Evolutionary conservation across 2,797 vertebrate species (phyloP), one percentile per base, ranked within the genome.

Genomic region (Australoheros facetus): DNA sequence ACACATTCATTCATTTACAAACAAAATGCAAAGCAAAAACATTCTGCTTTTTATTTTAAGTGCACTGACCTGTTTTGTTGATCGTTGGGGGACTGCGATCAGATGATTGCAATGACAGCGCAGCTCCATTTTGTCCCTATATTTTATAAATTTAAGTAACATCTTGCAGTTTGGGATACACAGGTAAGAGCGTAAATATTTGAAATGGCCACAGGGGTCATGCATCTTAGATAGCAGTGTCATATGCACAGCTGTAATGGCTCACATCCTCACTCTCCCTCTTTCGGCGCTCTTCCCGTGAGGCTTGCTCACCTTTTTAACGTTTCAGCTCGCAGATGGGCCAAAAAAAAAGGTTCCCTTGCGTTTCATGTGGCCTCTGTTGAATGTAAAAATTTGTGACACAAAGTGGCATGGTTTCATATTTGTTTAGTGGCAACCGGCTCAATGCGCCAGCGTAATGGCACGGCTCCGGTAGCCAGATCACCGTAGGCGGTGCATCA

Each of bases 371-470:
- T 87, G 88, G 89, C 86, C 91, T 72, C 78, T 87, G 92, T 94
- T 94, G 93, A 95, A 96, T 92, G 81, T 95, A 93, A 96, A 91
- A 95, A 92, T 84, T 83, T 94, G 92, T 94, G 94, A 96, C 95
- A 95, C 92, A 95, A 95, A 95, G 95, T 95, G 95, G 91, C 81
- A 74, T 45, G 71, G 83, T 93, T 95, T 95, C 93, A 95, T 94
- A 94, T 94, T 94, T 93, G 93, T 90, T 95, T 94, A 94, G 93
- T 84, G 21, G 83, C 59, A 90, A 90, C 89, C 77, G 90, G 81
- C 86, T 87, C 84, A 17, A n/a, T 9, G 83, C 74, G 58, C 58
- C 83, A 17, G 88, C 83, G 71, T 95, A 94, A 95, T 94, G 93
- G 93, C 86, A 82, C 69, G 62, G 85, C 91, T 87, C 80, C 60